Percentiles rank a stretch among this genome's conserved stretches.
phyloP scores from a whole-genome alignment of 2,113 vertebrate genomes.

The Ginglymostoma cirratum region DNA sequence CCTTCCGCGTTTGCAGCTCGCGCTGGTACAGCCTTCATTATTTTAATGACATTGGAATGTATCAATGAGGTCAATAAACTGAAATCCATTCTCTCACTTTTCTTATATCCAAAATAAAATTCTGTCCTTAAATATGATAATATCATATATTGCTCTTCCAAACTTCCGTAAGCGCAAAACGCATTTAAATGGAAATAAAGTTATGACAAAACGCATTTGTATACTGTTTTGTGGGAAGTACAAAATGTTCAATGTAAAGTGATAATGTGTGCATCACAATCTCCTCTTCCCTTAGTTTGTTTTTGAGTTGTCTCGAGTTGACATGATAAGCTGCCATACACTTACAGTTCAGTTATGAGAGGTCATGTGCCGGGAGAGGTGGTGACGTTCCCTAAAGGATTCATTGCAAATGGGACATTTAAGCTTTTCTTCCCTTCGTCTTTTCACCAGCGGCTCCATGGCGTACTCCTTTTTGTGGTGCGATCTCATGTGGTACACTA shows the following conservation, averaged over 20 bases:
- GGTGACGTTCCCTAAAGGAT: slow-evolving; percentile 90
- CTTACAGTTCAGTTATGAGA: slow-evolving; percentile 77
- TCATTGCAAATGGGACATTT: slow-evolving; percentile 97
- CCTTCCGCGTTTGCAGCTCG: background rate
- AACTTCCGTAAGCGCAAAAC: slow-evolving; percentile 81
- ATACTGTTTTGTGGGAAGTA: slow-evolving; percentile 83
- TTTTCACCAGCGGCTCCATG: slow-evolving; percentile 86
- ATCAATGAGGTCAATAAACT: slow-evolving; percentile 1
- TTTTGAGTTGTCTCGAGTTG: background rate
- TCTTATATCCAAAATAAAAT: slow-evolving; percentile 89
- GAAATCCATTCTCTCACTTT: slow-evolving; percentile 18
- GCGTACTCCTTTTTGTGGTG: slow-evolving; percentile 95
- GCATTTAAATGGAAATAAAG: slow-evolving; percentile 82
- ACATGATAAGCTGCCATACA: background rate
- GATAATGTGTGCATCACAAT: slow-evolving; percentile 70
- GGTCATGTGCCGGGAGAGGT: slow-evolving; percentile 97
- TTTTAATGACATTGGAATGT: slow-evolving; percentile 2
- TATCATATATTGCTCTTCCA: slow-evolving; percentile 65
- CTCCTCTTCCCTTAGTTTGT: slow-evolving; percentile 30
- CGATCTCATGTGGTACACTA: slow-evolving; percentile 97
- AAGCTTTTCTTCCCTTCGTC: slow-evolving; percentile 90
- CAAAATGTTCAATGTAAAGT: slow-evolving; percentile 70
- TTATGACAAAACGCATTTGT: slow-evolving; percentile 82
- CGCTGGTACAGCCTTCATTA: background rate
- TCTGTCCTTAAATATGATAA: slow-evolving; percentile 80